phyloP scores from a whole-genome alignment of 2,113 vertebrate species.

The Montifringilla adamsi region DNA sequence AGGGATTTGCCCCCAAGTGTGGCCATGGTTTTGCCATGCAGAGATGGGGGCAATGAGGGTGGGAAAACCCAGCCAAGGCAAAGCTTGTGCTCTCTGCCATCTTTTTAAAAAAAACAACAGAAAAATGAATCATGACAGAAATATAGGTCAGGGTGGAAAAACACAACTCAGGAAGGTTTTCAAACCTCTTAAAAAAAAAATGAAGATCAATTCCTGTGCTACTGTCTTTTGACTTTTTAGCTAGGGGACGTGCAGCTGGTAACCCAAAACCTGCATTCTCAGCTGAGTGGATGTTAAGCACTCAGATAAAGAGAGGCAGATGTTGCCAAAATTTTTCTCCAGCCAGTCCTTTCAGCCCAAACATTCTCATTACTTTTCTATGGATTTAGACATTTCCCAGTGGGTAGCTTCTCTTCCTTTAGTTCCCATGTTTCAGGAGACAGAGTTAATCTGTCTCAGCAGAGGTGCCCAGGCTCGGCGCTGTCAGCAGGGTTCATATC shows the following conservation, averaged over 20 bases:
- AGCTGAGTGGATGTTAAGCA: not conserved
- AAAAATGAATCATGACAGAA: not conserved
- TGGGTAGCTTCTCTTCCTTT: not conserved
- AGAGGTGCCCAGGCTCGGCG: not conserved
- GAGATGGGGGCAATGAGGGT: not conserved
- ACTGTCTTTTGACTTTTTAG: not conserved
- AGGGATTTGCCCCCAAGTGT: accelerated
- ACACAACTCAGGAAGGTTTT: not conserved
- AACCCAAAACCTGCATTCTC: not conserved
- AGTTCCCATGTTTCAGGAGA: not conserved
- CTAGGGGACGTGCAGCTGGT: not conserved
- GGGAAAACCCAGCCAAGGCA: accelerated
- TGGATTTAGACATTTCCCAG: not conserved
- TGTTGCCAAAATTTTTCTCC: not conserved
- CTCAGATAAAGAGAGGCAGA: not conserved
- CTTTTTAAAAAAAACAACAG: not conserved
- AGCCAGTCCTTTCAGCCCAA: not conserved
- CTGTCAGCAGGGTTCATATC: not conserved
- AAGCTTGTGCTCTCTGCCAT: not conserved
- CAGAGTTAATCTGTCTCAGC: not conserved
- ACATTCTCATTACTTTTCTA: not conserved
- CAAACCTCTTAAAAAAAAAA: not conserved
- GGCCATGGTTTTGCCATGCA: accelerated
- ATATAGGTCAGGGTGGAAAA: not conserved
- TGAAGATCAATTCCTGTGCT: not conserved